These are phyloP conservation scores for Lycocerus yunnanus DNA, from an alignment of 2,888 invertebrate genomes.

Conservation along the genomic window DNA sequence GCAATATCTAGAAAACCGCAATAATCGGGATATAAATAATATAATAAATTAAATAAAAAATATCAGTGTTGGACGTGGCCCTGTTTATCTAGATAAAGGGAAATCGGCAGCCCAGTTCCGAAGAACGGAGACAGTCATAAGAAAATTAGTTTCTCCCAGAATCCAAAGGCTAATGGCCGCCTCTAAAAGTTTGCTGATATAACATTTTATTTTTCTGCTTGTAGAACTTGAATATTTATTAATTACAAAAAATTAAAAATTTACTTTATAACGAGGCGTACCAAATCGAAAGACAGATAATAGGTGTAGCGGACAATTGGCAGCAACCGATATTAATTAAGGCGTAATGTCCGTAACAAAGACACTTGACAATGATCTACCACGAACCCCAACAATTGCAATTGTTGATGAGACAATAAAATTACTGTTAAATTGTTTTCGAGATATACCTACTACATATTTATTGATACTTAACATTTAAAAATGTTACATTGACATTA, in stretches of 20 bases:
- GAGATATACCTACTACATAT: too few species aligned
- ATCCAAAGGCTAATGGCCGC: too few species aligned
- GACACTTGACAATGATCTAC: slow-evolving; percentile 12
- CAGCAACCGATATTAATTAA: slow-evolving; percentile 22
- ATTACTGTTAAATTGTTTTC: background rate
- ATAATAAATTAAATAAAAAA: too few species aligned
- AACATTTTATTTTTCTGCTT: background rate
- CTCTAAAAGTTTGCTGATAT: too few species aligned
- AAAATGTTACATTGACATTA: background rate
- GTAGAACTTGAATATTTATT: background rate
- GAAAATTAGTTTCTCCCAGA: too few species aligned
- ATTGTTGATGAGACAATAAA: background rate
- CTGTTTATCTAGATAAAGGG: too few species aligned
- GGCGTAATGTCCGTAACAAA: slow-evolving; percentile 19
- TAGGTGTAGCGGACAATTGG: slow-evolving; percentile 21
- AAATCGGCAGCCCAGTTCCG: too few species aligned
- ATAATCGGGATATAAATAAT: too few species aligned
- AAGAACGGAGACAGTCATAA: too few species aligned
- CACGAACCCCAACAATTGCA: background rate
- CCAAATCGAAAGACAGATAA: slow-evolving; percentile 17
- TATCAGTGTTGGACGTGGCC: too few species aligned
- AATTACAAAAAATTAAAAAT: background rate
- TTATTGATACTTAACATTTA: background rate
- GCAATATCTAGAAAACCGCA: too few species aligned
- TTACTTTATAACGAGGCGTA: background rate